Evolutionary conservation across 2,797 vertebrate species (phyloP), one percentile per base, ranked within the genome.

Genomic region (Carapus acus): DNA sequence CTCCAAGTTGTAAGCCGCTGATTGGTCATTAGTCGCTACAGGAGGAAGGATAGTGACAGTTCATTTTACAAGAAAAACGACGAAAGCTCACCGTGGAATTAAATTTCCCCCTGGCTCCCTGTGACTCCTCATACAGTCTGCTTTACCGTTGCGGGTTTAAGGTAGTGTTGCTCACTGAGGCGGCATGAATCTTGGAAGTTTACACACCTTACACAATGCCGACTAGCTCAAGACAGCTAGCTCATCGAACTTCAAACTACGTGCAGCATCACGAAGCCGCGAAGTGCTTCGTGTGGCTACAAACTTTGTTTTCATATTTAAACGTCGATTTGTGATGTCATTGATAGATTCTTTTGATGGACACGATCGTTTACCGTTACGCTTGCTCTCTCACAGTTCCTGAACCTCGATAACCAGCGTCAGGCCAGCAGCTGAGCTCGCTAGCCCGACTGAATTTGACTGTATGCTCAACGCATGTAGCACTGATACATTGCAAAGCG

Each of bases 31-130:
- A 3, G 1, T 19, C 24, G 20, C 11, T 0, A 50, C 8, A 62
- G 24, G 47, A 51, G 80, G 84, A 86, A 83, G 72, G 42, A 41
- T 54, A 69, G 78, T 82, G 81, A 81, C 77, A 79, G 56, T 43
- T 58, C 49, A 20, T 6, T 9, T 2, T 33, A 20, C 2, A 37
- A 53, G 37, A 43, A 43, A 73, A 42, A 62, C 55, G 66, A 53
- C 66, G 56, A 45, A 58, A 52, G 39, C 22, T 20, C 17, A 9
- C 53, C 36, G 19, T 46, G 23, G 8, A 8, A 19, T n/a, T n/a
- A 15, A 22, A 44, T 38, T 23, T 49, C 46, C 72, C 47, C 45
- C 4, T 50, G 18, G 33, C 58, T 3, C n/a, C n/a, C n/a, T n/a
- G n/a, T n/a, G n/a, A n/a, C n/a, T n/a, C n/a, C n/a, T n/a, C n/a